phyloP scores from a whole-genome alignment of 2,888 invertebrate species.

The Dugesia japonica region DNA sequence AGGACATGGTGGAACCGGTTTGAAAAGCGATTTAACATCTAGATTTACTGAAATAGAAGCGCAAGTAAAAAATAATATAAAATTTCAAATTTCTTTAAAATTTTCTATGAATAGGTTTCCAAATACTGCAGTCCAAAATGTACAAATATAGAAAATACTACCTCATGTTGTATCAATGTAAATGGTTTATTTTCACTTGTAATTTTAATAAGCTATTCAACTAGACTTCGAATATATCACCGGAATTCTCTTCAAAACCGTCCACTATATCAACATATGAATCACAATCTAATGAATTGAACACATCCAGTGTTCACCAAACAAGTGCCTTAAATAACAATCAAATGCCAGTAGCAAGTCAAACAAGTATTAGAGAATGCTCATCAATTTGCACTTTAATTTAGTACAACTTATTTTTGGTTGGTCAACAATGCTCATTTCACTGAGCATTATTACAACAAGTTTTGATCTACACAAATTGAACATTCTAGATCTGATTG shows the following conservation, averaged over 20 bases:
- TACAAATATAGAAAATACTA: background rate
- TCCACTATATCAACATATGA: background rate
- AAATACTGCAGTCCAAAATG: background rate
- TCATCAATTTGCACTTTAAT: slow-evolving; percentile 8
- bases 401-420: background rate
- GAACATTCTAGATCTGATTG: too few species aligned
- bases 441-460: background rate
- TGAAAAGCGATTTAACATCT: slow-evolving; percentile 44
- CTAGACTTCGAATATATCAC: background rate
- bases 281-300: background rate
- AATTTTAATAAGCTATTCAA: background rate
- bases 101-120: too few species aligned
- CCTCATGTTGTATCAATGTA: background rate
- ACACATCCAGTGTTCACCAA: background rate
- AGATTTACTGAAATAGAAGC: slow-evolving; percentile 40
- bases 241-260: background rate
- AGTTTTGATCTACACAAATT: too few species aligned
- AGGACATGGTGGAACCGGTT: slow-evolving; percentile 47
- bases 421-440: background rate
- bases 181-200: background rate
- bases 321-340: background rate
- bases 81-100: too few species aligned
- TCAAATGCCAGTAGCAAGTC: background rate
- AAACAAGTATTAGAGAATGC: background rate
- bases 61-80: too few species aligned